Evolutionary conservation across 2,113 vertebrate genomes (phyloP), one percentile per base, ranked within the genome.

Genomic region (Thamnaconus septentrionalis): DNA sequence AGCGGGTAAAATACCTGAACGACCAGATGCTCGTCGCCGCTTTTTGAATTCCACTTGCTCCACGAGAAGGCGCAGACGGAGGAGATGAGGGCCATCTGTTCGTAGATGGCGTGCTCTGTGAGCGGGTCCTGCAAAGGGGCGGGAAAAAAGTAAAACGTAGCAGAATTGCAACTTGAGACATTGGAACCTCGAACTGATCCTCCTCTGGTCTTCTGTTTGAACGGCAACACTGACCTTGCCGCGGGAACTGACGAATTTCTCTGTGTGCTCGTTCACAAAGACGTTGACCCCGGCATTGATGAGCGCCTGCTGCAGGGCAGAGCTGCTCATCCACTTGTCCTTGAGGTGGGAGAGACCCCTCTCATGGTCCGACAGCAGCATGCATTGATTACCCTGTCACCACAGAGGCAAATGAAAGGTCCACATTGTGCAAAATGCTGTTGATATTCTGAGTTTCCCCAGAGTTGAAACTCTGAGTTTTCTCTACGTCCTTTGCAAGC

Each of bases 31-130:
- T 92, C 86, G 3, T 82, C 67, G 5, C 89, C 88, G 51, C 92
- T 93, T 10, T 66, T 44, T 10, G 66, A 7, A 11, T 99, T 98
- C 97, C 96, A 99, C 59, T 88, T 94, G 90, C 96, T 99, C 94
- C 93, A 90, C 0, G 90, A 76, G 75, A 98, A 98, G 0, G 93
- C 92, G 54, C 93, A 94, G 7, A 92, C 89, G 1, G 93, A 85
- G 46, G 92, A 89, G 2, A 92, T 58, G 41, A 96, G 86, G 8
- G 96, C 94, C 92, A 99, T 96, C 85, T 98, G 93, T 43, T 92
- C 90, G 46, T 96, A 99, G 45, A 87, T 88, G 43, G 79, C 87
- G 4, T 89, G 49, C 74, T 96, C 96, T 44, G 87, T 82, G 1
- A 82, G 43, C n/a, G 91, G 81, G 41, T 85, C 80, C 96, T 97